phyloP scores from a whole-genome alignment of 1,140 invertebrate species.

The Mylabris phalerata region DNA sequence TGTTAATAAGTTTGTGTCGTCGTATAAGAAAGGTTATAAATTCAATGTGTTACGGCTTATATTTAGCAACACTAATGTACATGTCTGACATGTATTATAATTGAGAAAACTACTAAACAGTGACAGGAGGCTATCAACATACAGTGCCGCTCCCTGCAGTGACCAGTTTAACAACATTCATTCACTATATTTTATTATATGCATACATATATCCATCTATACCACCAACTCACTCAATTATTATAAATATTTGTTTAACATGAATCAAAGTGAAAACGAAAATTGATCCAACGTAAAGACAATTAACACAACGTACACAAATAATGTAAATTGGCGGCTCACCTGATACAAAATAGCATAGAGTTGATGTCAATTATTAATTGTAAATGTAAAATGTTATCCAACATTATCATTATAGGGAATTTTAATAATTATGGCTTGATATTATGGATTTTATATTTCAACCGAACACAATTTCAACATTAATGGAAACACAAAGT shows the following conservation, averaged over 20 bases:
- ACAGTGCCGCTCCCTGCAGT: slow-evolving; percentile 31
- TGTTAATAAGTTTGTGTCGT: slow-evolving; percentile 36
- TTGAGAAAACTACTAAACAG: slow-evolving; percentile 39
- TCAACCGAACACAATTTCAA: background rate
- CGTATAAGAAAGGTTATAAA: slow-evolving; percentile 32
- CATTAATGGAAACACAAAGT: too few species aligned
- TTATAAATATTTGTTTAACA: background rate
- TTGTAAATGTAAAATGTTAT: slow-evolving; percentile 17
- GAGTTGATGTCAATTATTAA: slow-evolving; percentile 18
- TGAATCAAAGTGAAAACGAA: background rate
- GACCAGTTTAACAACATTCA: slow-evolving; percentile 13
- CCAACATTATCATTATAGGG: slow-evolving; percentile 13
- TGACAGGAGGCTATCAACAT: slow-evolving; percentile 39
- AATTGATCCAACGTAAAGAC: slow-evolving; percentile 1
- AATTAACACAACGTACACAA: background rate
- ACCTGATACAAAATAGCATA: slow-evolving; percentile 20
- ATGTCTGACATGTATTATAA: slow-evolving; percentile 40
- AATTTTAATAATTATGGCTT: slow-evolving; percentile 17
- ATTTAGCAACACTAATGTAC: slow-evolving; percentile 41
- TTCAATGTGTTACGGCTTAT: slow-evolving; percentile 35
- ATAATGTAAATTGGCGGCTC: slow-evolving; percentile 21
- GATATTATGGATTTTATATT: slow-evolving; percentile 17
- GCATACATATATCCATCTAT: background rate
- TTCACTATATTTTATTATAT: slow-evolving; percentile 1
- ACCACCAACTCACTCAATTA: background rate